Evolutionary conservation across 2,888 invertebrate genomes (phyloP).

Genomic region (Ochropleura plecta): DNA sequence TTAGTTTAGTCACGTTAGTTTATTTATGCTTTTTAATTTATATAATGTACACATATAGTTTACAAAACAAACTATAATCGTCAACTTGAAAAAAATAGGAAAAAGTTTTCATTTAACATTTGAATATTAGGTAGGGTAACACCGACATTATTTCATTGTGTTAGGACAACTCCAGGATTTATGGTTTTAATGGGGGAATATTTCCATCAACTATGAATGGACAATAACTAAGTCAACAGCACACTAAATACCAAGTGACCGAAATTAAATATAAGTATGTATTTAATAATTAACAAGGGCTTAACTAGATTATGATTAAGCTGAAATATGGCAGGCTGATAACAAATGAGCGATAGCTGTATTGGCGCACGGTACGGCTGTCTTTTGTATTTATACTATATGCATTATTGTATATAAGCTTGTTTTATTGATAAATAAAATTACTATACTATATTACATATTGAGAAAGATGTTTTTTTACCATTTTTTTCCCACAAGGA

Average conservation of each 20-base stretch:
- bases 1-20: too few species aligned
- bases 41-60: too few species aligned
- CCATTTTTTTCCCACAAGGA: too few species aligned
- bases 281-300: constrained; percentile 31
- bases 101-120: background rate
- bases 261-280: constrained; percentile 1
- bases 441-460: too few species aligned
- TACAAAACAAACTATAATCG: too few species aligned
- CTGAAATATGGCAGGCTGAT: constrained; percentile 34
- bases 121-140: background rate
- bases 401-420: too few species aligned
- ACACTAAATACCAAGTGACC: background rate
- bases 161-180: background rate
- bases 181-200: background rate
- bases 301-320: constrained; percentile 45
- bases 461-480: too few species aligned
- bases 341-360: constrained; percentile 24
- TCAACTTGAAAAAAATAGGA: background rate
- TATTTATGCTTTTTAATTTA: too few species aligned
- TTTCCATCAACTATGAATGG: background rate
- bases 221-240: background rate
- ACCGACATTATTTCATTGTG: background rate
- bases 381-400: constrained; percentile 24
- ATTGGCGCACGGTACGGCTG: background rate
- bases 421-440: too few species aligned